Base-by-base conservation (phyloP, 2,113 vertebrate species). In the Cygnus atratus region DNA sequence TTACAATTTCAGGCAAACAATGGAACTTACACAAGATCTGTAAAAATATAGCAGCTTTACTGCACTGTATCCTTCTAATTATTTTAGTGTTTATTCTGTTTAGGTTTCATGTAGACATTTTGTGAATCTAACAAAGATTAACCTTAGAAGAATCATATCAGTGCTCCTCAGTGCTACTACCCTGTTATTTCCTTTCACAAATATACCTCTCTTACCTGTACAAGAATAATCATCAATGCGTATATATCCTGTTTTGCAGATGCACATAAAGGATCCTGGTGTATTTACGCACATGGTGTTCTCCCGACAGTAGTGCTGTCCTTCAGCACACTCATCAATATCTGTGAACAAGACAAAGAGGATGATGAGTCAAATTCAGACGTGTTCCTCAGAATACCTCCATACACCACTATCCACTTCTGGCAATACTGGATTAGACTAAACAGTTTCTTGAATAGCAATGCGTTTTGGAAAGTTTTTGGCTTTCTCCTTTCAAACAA, bases 201-300 rank as follows among this genome's bases (percentile, higher is more conserved):
- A 62, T 2, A 76, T 7, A 24, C 13, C 52, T 6, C 21, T 68
- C 96, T 98, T 98, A 99, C 99, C 99, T 98, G 99, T 99, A 93
- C 99, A 99, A 4, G 99, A 99, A 80, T 99, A 99, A 94, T 99
- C 99, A 95, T 99, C 99, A 70, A 99, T 99, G 93, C 99, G 98
- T 97, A 99, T 99, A 96, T 99, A 99, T 41, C 99, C 99, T 3
- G 98, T 98, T 96, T 98, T 99, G 97, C 99, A 99, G 97, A 99
- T 98, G 96, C 99, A 99, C 99, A 99, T 99, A 94, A 99, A 99
- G 92, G 99, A 99, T 50, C 99, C 99, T 0, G 99, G 98, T 18
- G 99, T 99, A 94, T 99, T 99, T 65, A 99, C 98, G 33, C 99
- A 99, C 98, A 99, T 97, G 24, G 99, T 99, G 89, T 99, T 99